Conservation (phyloP, 2,113 vertebrate genomes). For the Coregonus clupeaformis region DNA sequence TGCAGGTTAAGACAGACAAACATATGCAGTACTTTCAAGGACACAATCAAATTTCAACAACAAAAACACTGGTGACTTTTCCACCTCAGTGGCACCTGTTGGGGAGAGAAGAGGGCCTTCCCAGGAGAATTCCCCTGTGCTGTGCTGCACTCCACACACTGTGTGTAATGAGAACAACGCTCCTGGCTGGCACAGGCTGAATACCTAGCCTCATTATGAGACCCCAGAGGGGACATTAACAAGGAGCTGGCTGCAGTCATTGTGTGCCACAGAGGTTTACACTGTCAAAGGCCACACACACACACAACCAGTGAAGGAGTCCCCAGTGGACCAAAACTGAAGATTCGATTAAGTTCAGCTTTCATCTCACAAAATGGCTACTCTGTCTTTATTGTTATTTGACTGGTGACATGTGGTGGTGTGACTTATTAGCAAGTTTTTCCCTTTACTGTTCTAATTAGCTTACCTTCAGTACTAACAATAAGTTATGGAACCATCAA, state of each 20-base stretch:
- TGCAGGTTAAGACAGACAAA: too few relatives aligned
- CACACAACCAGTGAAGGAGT: conserved; percentile 1
- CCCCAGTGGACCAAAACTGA: too few relatives aligned
- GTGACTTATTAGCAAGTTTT: not conserved
- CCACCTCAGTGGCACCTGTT: conserved; percentile 13
- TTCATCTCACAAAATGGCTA: not conserved
- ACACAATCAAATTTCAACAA: not conserved
- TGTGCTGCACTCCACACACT: conserved; percentile 19
- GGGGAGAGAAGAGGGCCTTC: conserved; percentile 12
- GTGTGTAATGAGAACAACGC: conserved; percentile 41
- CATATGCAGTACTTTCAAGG: not conserved
- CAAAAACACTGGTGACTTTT: not conserved
- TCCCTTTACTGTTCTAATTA: not conserved
- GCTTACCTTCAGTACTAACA: not conserved
- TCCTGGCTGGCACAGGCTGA: conserved; percentile 17
- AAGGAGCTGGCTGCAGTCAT: conserved; percentile 19
- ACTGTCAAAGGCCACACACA: conserved; percentile 32
- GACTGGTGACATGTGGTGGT: not conserved
- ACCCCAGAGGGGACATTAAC: conserved; percentile 54
- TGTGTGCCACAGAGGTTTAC: conserved; percentile 34
- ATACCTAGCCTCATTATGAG: conserved; percentile 41
- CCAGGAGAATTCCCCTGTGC: conserved; percentile 13
- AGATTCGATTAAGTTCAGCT: not conserved
- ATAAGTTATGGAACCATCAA: not conserved
- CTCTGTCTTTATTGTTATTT: not conserved